Evolutionary conservation across 1,140 invertebrate species (phyloP).

Genomic region (Drosophila repletoides): DNA sequence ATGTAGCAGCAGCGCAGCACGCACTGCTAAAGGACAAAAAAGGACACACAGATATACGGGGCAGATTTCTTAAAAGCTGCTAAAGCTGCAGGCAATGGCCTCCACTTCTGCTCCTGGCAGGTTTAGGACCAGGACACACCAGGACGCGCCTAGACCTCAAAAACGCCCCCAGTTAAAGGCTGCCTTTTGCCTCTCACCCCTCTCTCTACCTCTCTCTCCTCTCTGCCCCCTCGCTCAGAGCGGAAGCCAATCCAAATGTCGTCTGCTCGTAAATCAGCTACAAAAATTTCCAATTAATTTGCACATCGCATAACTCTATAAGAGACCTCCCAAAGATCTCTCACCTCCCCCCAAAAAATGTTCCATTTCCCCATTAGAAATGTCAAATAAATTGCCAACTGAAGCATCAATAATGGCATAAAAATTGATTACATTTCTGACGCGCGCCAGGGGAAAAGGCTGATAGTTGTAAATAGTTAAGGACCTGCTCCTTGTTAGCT

Average conservation of each 20-base stretch:
- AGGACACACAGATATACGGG: conserved; percentile 31
- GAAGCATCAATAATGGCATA: conserved; percentile 78
- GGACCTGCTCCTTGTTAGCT: conserved; percentile 39
- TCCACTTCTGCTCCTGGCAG: conserved; percentile 1
- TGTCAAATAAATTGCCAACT: conserved; percentile 58
- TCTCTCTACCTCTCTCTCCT: neutral
- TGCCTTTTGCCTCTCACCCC: conserved; percentile 32
- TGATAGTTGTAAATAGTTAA: conserved; percentile 50
- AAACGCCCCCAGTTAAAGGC: conserved; percentile 67
- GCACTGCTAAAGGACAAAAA: conserved; percentile 46
- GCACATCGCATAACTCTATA: conserved; percentile 55
- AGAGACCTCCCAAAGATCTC: no score
- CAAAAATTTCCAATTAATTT: conserved; percentile 76
- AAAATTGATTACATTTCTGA: conserved; percentile 76
- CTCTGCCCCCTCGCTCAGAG: neutral
- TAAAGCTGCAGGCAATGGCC: conserved; percentile 8
- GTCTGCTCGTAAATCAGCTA: conserved; percentile 49
- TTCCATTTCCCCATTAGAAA: conserved; percentile 10
- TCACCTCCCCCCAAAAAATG: neutral
- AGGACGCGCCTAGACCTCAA: conserved; percentile 57
- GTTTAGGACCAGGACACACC: conserved; percentile 4
- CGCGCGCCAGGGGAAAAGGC: neutral
- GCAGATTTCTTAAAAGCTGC: conserved; percentile 21
- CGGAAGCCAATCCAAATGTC: conserved; percentile 53
- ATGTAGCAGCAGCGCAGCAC: conserved; percentile 32